Evolutionary conservation across 2,113 vertebrate genomes (phyloP).

Genomic region (Silurus asotus): DNA sequence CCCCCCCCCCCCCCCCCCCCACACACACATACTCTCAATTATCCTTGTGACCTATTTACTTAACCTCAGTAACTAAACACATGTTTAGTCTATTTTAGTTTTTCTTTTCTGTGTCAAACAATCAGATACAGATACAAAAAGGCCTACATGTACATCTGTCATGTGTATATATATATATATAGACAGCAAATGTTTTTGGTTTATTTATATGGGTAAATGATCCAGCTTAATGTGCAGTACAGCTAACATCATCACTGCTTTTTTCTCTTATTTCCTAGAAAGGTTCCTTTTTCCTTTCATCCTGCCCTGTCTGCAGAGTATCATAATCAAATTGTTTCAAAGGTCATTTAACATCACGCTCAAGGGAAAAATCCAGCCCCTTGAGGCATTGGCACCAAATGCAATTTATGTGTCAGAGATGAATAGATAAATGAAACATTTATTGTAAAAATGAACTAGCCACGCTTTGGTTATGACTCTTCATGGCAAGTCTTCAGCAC

Average conservation of each 20-base stretch:
- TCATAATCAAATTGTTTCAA: conserved; percentile 81
- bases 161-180: too few relatives aligned
- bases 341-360: conserved; percentile 78
- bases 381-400: conserved; percentile 68
- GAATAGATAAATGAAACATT: conserved; percentile 73
- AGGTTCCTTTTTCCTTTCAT: conserved; percentile 48
- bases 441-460: conserved; percentile 72
- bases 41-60: neutral
- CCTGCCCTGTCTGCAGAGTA: conserved; percentile 72
- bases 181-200: too few relatives aligned
- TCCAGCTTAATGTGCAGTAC: neutral
- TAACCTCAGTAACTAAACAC: neutral
- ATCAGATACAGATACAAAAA: neutral
- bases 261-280: neutral
- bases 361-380: conserved; percentile 69
- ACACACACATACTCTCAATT: neutral
- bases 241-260: neutral
- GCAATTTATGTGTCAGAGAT: conserved; percentile 77
- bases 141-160: neutral
- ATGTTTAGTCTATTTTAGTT: neutral
- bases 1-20: accelerated
- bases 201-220: too few relatives aligned
- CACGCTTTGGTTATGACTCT: conserved; percentile 64
- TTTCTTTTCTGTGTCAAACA: neutral
- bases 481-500: conserved; percentile 67